Evolutionary conservation across 2,888 invertebrate species (phyloP), one percentile per base, ranked within the genome.

Genomic region (Papilio protenor): DNA sequence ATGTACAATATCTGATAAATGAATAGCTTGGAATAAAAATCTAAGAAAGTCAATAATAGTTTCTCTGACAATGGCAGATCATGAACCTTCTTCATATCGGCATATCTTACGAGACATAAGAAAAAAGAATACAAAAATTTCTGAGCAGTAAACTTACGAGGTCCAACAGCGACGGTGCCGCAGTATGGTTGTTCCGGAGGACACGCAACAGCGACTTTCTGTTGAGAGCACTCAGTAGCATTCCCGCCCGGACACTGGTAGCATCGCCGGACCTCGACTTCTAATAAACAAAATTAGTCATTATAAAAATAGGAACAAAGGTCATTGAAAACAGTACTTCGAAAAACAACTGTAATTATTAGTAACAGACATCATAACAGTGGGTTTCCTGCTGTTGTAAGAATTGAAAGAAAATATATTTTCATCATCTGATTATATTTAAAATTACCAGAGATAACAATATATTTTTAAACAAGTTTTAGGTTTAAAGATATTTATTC

Each of bases 111-210:
- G 16, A 49, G 14, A 49, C 49, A 49, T 14, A 16, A 16, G 12
- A 49, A 55, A 55, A 55, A 55, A n/a, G 23, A 59, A 55, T 52
- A 52, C 5, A 5, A 18, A 49, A 0, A 16, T 16, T 49, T 49
- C 0, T 0, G 16, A 49, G 16, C 21, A 4, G 8, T 61, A 6
- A 45, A 83, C 87, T 83, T 55, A 92, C 92, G 87, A 6, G 91
- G 91, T 18, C 87, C 83, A 2, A 78, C 76, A 0, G 89, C 89
- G 21, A 85, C 79, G 2, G 91, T 91, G 47, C 90, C 90, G 79
- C 92, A 91, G 69, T 85, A 81, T 0, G 89, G 90, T 10, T 83
- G 81, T 40, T 88, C 87, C 2, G 79, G 80, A 0, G 89, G 84
- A 77, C 92, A 92, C 69, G 80, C 79, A 40, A 83, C 82, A 8